These are phyloP conservation scores for Microctenopoma stevenorrisi DNA, from an alignment of 2,797 vertebrate species.

Conservation along the genomic window DNA sequence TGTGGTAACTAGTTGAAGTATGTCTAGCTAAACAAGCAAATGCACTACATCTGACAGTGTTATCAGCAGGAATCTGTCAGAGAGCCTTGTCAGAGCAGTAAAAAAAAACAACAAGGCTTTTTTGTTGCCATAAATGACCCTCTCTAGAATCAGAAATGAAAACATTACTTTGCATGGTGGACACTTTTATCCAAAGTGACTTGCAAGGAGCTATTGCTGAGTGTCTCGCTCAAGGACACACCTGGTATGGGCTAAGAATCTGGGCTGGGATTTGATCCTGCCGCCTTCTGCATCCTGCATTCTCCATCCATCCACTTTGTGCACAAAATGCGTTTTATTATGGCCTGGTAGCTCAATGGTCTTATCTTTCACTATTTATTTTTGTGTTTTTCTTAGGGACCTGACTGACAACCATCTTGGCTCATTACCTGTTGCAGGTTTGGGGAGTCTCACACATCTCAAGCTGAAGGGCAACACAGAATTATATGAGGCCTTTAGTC, in stretches of 20 bases:
- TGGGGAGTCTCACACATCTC: conserved; percentile 90
- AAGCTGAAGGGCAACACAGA: conserved; percentile 92
- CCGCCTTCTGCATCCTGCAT: too few species aligned
- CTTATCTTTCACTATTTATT: conserved; percentile 12
- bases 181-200: too few species aligned
- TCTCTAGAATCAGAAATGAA: conserved; percentile 39
- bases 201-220: too few species aligned
- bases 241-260: too few species aligned
- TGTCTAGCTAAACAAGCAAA: conserved; percentile 53
- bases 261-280: too few species aligned
- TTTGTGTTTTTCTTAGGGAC: conserved; percentile 81
- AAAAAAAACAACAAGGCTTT: conserved; percentile 33
- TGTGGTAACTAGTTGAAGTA: conserved; percentile 50
- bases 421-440: conserved; percentile 86
- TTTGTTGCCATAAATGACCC: conserved; percentile 26
- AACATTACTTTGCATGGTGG: conserved; percentile 6
- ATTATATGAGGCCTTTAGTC: conserved; percentile 88
- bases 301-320: too few species aligned
- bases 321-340: too few species aligned
- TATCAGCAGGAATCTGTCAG: conserved; percentile 42
- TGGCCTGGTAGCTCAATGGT: too few species aligned
- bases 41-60: conserved; percentile 48
- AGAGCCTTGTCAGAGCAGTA: conserved; percentile 39
- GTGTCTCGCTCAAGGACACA: too few species aligned
- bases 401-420: conserved; percentile 89